Base-by-base conservation (phyloP, 2,797 vertebrate species). In the Taeniopygia guttata region DNA sequence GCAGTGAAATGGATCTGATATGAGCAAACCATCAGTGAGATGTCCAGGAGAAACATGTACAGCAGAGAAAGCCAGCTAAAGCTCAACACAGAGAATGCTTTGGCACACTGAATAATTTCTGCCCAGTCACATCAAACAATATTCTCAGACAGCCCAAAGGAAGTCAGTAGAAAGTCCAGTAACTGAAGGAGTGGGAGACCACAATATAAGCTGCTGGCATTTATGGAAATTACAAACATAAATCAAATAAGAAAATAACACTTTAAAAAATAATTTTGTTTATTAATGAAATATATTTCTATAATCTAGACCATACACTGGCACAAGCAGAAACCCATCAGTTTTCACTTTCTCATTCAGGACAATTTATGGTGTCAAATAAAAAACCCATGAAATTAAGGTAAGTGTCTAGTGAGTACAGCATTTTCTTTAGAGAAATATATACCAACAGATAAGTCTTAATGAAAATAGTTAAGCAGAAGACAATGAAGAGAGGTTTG, bases 221-320 rank as follows among this genome's bases (percentile, higher is more conserved):
- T 92, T 93, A 87, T 1, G 2, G 72, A 97, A 96, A 96, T 94
- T 95, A 56, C 75, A 84, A 87, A 64, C 72, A 83, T 96, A 95
- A 96, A 95, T 95, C 94, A 95, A 81, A 92, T 63, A 67, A 89
- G 67, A 92, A 95, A 96, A 94, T 38, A 82, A 40, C 60, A 76
- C 60, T 89, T 93, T 38, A 0, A 74, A 74, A 75, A 64, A 88
- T 15, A 64, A 84, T 58, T 63, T 69, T 84, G 54, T 75, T 86
- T 90, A 87, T 94, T 92, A 92, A 79, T 74, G 87, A 89, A 73
- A 51, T 25, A 13, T 54, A 68, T 67, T 73, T 73, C 56, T 36
- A 63, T 84, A 92, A 96, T 92, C 90, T 83, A 88, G 84, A 92
- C 69, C 93, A 94, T 81, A 72, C 32, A 96, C 48, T 69, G 46